Evolutionary conservation across 2,888 invertebrate species (phyloP).

Genomic region (Dexiosoma caninum): DNA sequence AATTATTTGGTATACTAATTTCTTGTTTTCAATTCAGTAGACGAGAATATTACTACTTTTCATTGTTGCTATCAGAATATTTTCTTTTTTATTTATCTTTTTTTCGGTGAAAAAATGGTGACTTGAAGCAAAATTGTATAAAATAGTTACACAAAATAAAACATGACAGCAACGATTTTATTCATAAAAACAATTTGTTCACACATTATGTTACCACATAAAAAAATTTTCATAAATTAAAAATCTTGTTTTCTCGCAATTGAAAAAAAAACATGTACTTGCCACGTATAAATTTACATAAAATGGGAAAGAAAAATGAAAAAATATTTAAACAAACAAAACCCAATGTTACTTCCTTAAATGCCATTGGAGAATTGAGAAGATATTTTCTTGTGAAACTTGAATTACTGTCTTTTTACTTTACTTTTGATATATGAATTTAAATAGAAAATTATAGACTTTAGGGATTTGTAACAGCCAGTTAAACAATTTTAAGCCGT

Average conservation of each 20-base stretch:
- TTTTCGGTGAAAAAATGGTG: background rate
- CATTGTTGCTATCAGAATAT: background rate
- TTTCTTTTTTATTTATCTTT: background rate
- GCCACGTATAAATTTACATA: constrained; percentile 13
- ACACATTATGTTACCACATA: background rate
- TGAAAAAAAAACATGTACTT: constrained; percentile 1
- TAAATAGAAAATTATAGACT: constrained; percentile 41
- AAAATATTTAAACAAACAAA: background rate
- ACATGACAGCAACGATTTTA: background rate
- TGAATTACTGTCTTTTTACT: constrained; percentile 13
- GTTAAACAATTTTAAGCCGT: background rate
- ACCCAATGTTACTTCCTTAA: background rate
- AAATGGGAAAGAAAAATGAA: background rate
- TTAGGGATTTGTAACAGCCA: background rate
- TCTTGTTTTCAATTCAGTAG: background rate
- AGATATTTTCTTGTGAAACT: constrained; percentile 3
- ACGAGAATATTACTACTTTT: background rate
- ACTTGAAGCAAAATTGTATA: background rate
- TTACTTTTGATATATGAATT: too few relatives aligned
- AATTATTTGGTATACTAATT: constrained; percentile 2
- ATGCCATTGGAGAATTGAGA: background rate
- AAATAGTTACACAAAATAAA: background rate
- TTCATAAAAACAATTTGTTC: constrained; percentile 5
- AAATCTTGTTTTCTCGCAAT: background rate
- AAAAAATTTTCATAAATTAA: background rate